A percentile compares a stretch with the other conserved stretches of the same genome.
phyloP scores from a whole-genome alignment of 2,888 invertebrate genomes.

The Eristalinus sepulchralis region DNA sequence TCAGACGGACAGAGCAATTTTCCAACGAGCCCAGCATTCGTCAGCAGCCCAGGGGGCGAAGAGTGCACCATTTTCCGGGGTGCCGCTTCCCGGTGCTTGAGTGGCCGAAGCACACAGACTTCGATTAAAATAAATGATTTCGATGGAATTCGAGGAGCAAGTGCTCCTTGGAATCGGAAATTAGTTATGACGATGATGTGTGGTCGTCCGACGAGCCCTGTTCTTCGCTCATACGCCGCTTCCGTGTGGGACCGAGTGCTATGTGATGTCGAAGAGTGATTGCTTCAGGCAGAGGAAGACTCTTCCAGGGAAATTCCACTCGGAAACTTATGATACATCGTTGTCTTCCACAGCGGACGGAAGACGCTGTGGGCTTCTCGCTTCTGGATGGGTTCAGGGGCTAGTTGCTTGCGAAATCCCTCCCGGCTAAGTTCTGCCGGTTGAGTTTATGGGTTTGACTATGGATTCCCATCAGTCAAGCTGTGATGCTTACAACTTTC shows the following conservation, averaged over 20 bases:
- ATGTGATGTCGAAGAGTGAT: not conserved
- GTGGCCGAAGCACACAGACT: slow-evolving; percentile 14
- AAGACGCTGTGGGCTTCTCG: not conserved
- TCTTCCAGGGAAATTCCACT: not conserved
- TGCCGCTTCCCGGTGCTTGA: slow-evolving; percentile 14
- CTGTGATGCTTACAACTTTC: no score
- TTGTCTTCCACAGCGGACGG: not conserved
- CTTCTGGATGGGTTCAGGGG: not conserved
- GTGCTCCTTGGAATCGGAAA: slow-evolving; percentile 37
- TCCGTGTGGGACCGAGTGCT: not conserved
- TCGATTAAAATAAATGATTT: slow-evolving; percentile 48
- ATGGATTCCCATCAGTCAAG: no score
- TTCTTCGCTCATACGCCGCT: not conserved
- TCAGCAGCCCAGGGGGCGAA: no score
- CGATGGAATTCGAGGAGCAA: slow-evolving; percentile 27
- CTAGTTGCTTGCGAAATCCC: no score
- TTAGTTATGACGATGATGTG: slow-evolving; percentile 27
- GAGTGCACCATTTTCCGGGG: slow-evolving; percentile 21
- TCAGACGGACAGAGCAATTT: slow-evolving; percentile 42
- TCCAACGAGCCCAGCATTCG: slow-evolving; percentile 1
- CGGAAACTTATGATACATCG: not conserved
- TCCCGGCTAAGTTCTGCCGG: no score
- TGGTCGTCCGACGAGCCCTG: not conserved
- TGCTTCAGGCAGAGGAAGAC: not conserved
- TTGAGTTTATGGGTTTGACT: no score